Evolutionary conservation across 2,113 vertebrate genomes (phyloP), one percentile per base, ranked within the genome.

Genomic region (Colossoma macropomum): DNA sequence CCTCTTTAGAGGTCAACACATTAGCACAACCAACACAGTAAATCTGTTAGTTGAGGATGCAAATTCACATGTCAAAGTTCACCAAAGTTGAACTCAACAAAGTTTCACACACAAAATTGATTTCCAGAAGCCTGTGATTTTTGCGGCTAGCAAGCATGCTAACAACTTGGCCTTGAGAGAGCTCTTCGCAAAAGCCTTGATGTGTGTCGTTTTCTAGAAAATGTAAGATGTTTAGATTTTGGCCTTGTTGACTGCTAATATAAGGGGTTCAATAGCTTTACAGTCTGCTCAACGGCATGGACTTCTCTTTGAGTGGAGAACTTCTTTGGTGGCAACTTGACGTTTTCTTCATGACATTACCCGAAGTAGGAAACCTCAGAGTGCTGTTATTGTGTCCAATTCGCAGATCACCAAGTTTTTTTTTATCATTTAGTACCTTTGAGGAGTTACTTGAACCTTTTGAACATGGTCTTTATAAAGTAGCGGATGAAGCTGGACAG

Each of bases 401-500:
- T 45, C 60, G 66, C 10, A 28, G 60, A 28, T 80, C 16, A 45
- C 60, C 19, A 48, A 17, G 15, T 4, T 45, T 11, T 71, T 17
- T 71, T 70, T 21, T 34, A 34, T 50, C 28, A 54, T 6, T 16
- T 79, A 28, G 16, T 21, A 25, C 28, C 45, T 79, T 69, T 15
- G 54, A 62, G 75, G 12, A 77, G 30, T 38, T 41, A 23, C n/a
- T 25, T 23, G 27, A 27, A n/a, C 1, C 11, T 34, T 34, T 75
- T 34, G 23, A 56, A 8, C 28, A 74, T n/a, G 25, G 69, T 69
- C n/a, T 75, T 83, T 50, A 71, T 76, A 68, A 66, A 75, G 83
- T 16, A 75, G 77, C 77, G 63, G 66, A 81, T 69, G 77, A 50
- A 1, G 28, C 32, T 74, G 83, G 79, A 76, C 48, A 66, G 63